Percentiles rank a stretch among this genome's conserved stretches.
Conservation (phyloP, 2,113 vertebrate genomes). For the Dasypus novemcinctus region DNA sequence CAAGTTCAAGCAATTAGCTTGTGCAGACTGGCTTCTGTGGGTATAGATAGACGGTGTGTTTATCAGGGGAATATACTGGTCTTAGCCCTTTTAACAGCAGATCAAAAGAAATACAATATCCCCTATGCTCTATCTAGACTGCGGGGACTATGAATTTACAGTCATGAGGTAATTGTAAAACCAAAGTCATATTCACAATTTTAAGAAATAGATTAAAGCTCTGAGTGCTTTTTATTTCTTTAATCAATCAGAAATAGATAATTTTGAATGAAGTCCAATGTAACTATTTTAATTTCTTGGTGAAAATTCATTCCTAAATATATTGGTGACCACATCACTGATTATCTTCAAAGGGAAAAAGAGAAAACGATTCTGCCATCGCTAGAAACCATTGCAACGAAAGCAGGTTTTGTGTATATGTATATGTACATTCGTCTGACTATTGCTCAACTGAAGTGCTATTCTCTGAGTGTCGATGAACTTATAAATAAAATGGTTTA, state of each 20-base stretch:
- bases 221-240: not conserved
- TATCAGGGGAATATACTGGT: slow-evolving; percentile 73
- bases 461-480: slow-evolving; percentile 54
- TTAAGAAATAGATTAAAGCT: not conserved
- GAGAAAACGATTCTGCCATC: not conserved
- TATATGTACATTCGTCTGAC: not conserved
- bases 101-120: slow-evolving; percentile 68
- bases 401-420: slow-evolving; percentile 34
- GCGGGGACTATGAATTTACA: slow-evolving; percentile 41
- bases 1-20: slow-evolving; percentile 84
- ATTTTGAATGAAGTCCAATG: not conserved
- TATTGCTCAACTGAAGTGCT: slow-evolving; percentile 21
- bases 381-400: not conserved
- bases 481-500: slow-evolving; percentile 47
- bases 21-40: slow-evolving; percentile 77
- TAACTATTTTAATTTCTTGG: slow-evolving; percentile 1
- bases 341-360: not conserved
- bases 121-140: slow-evolving; percentile 29
- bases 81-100: slow-evolving; percentile 69
- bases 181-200: slow-evolving; percentile 60
- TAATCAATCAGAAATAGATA: slow-evolving; percentile 49
- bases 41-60: slow-evolving; percentile 75
- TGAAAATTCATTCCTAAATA: slow-evolving; percentile 71
- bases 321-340: slow-evolving; percentile 31
- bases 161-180: slow-evolving; percentile 67